These are phyloP conservation scores for Dryobates pubescens DNA, from an alignment of 2,797 vertebrate species.

Conservation along the genomic window DNA sequence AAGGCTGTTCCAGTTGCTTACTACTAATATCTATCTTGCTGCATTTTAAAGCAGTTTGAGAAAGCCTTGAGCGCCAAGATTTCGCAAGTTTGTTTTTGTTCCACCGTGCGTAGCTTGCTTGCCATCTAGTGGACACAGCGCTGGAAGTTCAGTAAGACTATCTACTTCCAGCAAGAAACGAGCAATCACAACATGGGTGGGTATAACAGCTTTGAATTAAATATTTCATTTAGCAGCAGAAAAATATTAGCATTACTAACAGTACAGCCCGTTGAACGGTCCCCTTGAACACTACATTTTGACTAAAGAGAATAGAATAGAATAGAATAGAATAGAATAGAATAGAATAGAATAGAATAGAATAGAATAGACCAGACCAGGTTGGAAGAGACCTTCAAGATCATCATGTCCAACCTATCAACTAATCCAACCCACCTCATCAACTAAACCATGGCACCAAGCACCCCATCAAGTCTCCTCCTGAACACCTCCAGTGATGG, in stretches of 20 bases:
- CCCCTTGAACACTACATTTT: background rate
- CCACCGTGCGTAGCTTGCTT: background rate
- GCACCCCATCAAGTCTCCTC: too few species aligned
- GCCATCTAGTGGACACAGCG: constrained; percentile 65
- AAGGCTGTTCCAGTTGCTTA: background rate
- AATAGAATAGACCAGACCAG: too few species aligned
- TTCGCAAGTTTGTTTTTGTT: background rate
- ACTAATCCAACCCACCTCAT: too few species aligned
- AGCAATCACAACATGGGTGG: background rate
- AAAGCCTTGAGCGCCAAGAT: background rate
- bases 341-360: too few species aligned
- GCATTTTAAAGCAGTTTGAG: background rate
- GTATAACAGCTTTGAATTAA: background rate
- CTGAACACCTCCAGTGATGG: too few species aligned
- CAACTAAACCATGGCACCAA: too few species aligned
- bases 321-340: too few species aligned
- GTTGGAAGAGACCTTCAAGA: too few species aligned
- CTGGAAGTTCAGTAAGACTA: background rate
- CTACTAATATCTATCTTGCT: background rate
- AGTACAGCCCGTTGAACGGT: background rate
- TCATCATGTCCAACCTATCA: too few species aligned
- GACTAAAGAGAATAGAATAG: too few species aligned
- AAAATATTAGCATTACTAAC: background rate
- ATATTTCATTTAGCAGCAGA: background rate
- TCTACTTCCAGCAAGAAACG: background rate